Evolutionary conservation across 1,140 invertebrate genomes (phyloP).

Genomic region (Helicoverpa armigera): DNA sequence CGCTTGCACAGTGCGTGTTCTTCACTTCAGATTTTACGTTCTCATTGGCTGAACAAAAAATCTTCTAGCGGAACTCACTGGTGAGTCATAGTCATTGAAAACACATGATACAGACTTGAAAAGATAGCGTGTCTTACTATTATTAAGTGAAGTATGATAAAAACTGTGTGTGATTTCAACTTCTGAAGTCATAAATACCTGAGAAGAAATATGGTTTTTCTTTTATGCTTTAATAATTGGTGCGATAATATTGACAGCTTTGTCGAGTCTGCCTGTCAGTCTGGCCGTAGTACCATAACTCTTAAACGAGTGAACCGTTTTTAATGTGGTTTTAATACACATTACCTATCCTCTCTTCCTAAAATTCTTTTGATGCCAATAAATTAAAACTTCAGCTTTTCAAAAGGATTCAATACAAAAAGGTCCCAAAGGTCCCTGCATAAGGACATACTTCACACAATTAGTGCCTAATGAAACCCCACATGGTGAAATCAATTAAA

Average conservation of each 20-base stretch:
- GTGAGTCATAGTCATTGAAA: conserved; percentile 9
- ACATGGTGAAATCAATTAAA: conserved; percentile 42
- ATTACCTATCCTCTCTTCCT: not conserved
- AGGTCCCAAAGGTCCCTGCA: conserved; percentile 14
- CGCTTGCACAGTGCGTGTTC: not conserved
- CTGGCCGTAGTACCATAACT: too few species aligned
- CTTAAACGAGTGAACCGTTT: too few species aligned
- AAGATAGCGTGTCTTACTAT: not conserved
- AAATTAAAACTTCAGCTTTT: conserved; percentile 10
- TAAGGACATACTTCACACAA: conserved; percentile 53
- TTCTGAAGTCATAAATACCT: too few species aligned
- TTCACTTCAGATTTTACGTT: conserved; percentile 8
- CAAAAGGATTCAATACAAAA: not conserved
- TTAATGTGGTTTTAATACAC: too few species aligned
- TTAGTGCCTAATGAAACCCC: conserved; percentile 49
- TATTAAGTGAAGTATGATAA: too few species aligned
- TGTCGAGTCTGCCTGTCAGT: too few species aligned
- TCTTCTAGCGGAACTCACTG: conserved; percentile 19
- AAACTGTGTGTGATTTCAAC: too few species aligned
- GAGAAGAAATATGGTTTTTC: too few species aligned
- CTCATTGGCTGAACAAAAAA: not conserved
- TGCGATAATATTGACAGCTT: too few species aligned
- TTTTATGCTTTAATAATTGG: too few species aligned
- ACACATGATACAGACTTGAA: too few species aligned
- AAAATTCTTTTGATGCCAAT: conserved; percentile 1